Evolutionary conservation across 1,140 invertebrate genomes (phyloP).

Genomic region (Ruditapes philippinarum): DNA sequence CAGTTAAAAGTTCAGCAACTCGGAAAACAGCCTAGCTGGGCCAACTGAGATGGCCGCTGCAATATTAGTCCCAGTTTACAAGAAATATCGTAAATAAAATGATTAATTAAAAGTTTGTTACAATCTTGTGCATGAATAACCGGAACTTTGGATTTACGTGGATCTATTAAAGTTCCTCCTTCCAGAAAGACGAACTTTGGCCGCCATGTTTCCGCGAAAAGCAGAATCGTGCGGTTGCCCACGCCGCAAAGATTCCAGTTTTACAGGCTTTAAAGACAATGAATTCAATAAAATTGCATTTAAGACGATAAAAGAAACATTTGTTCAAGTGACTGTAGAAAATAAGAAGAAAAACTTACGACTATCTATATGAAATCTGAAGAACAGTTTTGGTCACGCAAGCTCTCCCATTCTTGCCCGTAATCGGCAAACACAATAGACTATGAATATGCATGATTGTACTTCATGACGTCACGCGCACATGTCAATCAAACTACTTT

Average conservation of each 20-base stretch:
- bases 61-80: no score
- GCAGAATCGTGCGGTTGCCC: constrained; percentile 43
- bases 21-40: neutral
- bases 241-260: constrained; percentile 3
- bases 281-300: constrained; percentile 9
- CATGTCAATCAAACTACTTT: neutral
- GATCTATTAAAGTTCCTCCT: neutral
- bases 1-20: constrained; percentile 23
- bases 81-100: no score
- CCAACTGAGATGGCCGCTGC: neutral
- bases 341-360: neutral
- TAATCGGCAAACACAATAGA: constrained; percentile 52
- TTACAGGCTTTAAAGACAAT: neutral
- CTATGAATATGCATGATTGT: constrained; percentile 40
- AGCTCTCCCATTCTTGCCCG: neutral
- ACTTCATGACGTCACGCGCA: constrained; percentile 26
- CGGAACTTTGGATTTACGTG: neutral
- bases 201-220: constrained; percentile 39
- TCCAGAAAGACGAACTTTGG: neutral
- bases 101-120: no score
- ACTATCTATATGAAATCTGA: neutral
- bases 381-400: constrained; percentile 34
- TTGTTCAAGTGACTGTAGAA: neutral
- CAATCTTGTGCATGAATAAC: neutral
- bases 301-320: neutral